Base-by-base conservation (phyloP, 2,797 vertebrate genomes). In the Australoheros facetus region DNA sequence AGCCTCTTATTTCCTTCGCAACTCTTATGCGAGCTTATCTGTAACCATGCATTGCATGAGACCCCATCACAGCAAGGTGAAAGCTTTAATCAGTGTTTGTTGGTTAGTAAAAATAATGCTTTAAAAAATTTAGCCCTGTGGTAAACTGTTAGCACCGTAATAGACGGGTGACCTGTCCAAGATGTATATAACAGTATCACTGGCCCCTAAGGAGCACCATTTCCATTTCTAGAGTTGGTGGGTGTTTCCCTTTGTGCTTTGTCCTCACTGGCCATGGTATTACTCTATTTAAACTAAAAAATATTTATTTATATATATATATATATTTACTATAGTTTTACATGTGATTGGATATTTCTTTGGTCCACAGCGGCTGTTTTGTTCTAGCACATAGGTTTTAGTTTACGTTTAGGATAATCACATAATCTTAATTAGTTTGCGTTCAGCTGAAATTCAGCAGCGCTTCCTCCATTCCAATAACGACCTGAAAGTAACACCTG, bases 401-500 rank as follows among this genome's bases (percentile, higher is more conserved):
- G 10, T 14, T 53, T 23, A 45, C 11, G 8, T 77, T 75, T 6
- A 39, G 9, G 6, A 54, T 54, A 42, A 76, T 73, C 9, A 62
- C 39, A 56, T 71, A 48, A 78, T 72, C 28, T 55, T 55, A 23
- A 55, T 48, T 71, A 37, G 10, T 10, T 55, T 66, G 39, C 51
- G 7, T 53, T 62, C 19, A 62, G 55, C 30, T 9, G 8, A 57
- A 70, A 78, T 51, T 60, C n/a, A 72, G 56, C 4, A 4, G 53
- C 42, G 21, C 30, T 53, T 53, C 59, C 39, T 71, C 28, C 51
- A 17, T 48, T 80, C 60, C 73, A 32, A 13, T 26, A 9, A 34
- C 58, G 64, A 80, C 60, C 76, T 77, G 75, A 54, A 58, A 26
- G 5, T 56, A 72, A 70, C 82, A 79, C 72, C 54, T 81, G 30